Evolutionary conservation across 2,113 vertebrate genomes (phyloP).

Genomic region (Anseranas semipalmata): DNA sequence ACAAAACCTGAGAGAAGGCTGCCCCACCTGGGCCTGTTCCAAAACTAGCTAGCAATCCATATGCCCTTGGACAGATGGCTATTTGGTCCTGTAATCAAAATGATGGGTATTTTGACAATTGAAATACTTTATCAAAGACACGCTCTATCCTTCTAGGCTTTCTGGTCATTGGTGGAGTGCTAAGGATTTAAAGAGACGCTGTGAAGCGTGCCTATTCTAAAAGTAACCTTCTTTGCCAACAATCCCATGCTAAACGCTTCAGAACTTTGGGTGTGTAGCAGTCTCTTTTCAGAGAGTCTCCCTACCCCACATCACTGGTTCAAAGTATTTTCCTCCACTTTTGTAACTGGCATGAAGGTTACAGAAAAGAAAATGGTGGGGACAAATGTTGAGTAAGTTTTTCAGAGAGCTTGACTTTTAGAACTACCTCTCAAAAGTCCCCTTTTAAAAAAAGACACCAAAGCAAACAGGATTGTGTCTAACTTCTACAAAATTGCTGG

Average conservation of each 20-base stretch:
- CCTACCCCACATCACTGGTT: background rate
- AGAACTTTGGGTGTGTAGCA: background rate
- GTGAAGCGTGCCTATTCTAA: background rate
- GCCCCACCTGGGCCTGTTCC: background rate
- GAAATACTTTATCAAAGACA: background rate
- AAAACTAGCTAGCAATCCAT: background rate
- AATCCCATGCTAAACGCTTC: background rate
- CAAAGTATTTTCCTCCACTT: background rate
- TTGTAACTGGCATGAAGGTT: background rate
- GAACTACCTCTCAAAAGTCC: conserved; percentile 27
- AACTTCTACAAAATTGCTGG: conserved; percentile 66
- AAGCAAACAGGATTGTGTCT: conserved; percentile 64
- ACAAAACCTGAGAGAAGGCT: conserved; percentile 19
- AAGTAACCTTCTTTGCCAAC: background rate
- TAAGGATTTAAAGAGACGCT: background rate
- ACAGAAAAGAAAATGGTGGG: conserved; percentile 15
- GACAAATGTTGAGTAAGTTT: background rate
- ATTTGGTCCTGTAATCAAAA: conserved; percentile 22
- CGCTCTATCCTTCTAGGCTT: background rate
- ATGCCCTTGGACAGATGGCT: background rate
- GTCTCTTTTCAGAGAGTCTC: background rate
- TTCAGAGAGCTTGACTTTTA: conserved; percentile 13
- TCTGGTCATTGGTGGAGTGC: background rate
- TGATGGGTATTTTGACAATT: background rate
- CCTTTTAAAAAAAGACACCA: conserved; percentile 58